Percentiles rank a stretch among this genome's conserved stretches.
Evolutionary conservation across 1,140 invertebrate genomes (phyloP).

Genomic region (Cydia amplana): DNA sequence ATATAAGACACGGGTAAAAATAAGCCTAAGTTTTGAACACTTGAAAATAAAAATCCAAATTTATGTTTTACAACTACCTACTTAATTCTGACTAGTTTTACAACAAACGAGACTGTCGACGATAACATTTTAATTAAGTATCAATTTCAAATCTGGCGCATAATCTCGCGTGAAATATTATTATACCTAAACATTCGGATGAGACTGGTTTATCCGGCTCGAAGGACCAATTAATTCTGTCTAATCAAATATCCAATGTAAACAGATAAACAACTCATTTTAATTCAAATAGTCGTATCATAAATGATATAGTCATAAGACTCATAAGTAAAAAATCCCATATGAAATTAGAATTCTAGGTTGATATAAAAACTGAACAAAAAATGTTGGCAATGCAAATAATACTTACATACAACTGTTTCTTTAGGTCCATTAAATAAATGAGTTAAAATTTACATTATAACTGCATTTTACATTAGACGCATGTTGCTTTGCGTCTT

Average conservation of each 20-base stretch:
- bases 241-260: background rate
- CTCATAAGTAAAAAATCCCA: background rate
- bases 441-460: slow-evolving; percentile 15
- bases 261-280: background rate
- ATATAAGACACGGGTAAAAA: no score
- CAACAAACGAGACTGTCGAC: background rate
- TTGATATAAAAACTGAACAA: background rate
- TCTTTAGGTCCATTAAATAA: slow-evolving; percentile 8
- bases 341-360: slow-evolving; percentile 1
- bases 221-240: background rate
- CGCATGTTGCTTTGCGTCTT: no score
- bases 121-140: background rate
- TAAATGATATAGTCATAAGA: no score
- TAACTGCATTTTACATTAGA: background rate
- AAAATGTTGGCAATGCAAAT: background rate
- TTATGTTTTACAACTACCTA: no score
- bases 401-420: slow-evolving; percentile 2
- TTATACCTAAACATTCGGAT: background rate
- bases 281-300: no score
- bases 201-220: slow-evolving; percentile 9
- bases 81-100: no score
- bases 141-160: no score
- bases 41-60: no score
- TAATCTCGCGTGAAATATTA: background rate
- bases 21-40: no score